A percentile compares a stretch with the other conserved stretches of the same genome.
Conservation (phyloP, 1,140 invertebrate species). For the Grapholita molesta region DNA sequence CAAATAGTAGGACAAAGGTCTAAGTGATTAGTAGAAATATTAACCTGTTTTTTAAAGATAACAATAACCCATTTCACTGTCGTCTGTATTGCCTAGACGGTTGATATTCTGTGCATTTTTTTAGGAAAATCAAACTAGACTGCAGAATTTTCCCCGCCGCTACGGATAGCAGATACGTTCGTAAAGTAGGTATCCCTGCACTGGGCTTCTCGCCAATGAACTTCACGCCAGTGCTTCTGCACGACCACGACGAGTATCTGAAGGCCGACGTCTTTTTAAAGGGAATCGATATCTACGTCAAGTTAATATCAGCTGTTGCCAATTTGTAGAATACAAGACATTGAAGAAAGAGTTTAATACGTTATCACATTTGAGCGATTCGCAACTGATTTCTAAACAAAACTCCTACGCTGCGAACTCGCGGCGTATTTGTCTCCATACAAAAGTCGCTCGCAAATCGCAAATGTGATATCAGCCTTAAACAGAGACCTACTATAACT, state of each 20-base stretch:
- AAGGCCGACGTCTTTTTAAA: conserved; percentile 84
- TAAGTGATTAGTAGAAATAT: background rate
- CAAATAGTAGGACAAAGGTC: background rate
- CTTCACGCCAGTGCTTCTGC: conserved; percentile 86
- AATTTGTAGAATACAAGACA: conserved; percentile 57
- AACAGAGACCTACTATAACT: too few relatives aligned
- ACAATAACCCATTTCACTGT: background rate
- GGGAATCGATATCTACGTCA: conserved; percentile 86
- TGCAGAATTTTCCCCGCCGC: conserved; percentile 65
- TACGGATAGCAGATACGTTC: conserved; percentile 70
- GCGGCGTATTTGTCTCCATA: too few relatives aligned
- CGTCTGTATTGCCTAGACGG: background rate
- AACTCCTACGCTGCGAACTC: too few relatives aligned
- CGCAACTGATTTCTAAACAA: too few relatives aligned
- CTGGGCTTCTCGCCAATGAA: conserved; percentile 93
- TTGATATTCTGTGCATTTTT: background rate
- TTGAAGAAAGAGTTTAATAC: too few relatives aligned
- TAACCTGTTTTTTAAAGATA: background rate
- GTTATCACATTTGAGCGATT: too few relatives aligned
- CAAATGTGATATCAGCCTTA: too few relatives aligned
- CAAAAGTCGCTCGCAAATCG: too few relatives aligned
- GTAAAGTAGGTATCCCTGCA: conserved; percentile 83
- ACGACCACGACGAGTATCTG: conserved; percentile 89
- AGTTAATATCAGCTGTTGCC: conserved; percentile 75
- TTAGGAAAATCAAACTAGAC: conserved; percentile 58